Conservation (phyloP, 2,113 vertebrate genomes). For the Colossoma macropomum region DNA sequence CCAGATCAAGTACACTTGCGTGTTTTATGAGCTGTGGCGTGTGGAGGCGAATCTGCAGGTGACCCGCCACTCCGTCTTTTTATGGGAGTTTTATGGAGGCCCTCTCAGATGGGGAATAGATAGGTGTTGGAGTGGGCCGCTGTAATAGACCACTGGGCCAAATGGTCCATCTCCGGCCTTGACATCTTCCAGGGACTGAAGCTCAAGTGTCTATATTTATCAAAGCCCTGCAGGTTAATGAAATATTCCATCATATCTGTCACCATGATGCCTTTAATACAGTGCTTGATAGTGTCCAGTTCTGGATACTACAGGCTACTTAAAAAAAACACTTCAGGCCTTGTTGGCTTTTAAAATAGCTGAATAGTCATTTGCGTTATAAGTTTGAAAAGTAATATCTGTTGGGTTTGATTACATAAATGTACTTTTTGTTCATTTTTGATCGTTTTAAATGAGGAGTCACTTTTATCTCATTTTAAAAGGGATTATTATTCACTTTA, state of each 20-base stretch:
- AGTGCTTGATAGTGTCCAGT: conserved; percentile 17
- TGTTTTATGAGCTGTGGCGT: conserved; percentile 48
- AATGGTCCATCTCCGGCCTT: conserved; percentile 52
- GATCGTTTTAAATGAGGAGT: no score
- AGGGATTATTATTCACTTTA: no score
- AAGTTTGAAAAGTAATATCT: background rate
- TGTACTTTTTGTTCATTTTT: no score
- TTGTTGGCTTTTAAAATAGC: background rate
- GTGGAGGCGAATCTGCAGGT: conserved; percentile 27
- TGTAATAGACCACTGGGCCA: conserved; percentile 42
- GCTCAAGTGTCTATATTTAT: conserved; percentile 51
- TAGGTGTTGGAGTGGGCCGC: conserved; percentile 52
- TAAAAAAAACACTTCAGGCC: conserved; percentile 3
- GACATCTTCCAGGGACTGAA: conserved; percentile 56
- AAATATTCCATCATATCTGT: conserved; percentile 54
- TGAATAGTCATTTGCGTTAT: background rate
- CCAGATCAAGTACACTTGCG: conserved; percentile 18
- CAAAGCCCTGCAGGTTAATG: conserved; percentile 50
- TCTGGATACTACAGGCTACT: background rate
- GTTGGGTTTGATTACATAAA: no score
- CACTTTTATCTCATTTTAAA: no score
- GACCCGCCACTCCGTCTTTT: conserved; percentile 44
- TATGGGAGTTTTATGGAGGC: conserved; percentile 56
- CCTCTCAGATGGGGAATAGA: conserved; percentile 51
- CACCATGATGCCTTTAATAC: conserved; percentile 20